A percentile compares a stretch with the other conserved stretches of the same genome.
Conservation (phyloP, 2,113 vertebrate genomes). For the Pluvialis apricaria region DNA sequence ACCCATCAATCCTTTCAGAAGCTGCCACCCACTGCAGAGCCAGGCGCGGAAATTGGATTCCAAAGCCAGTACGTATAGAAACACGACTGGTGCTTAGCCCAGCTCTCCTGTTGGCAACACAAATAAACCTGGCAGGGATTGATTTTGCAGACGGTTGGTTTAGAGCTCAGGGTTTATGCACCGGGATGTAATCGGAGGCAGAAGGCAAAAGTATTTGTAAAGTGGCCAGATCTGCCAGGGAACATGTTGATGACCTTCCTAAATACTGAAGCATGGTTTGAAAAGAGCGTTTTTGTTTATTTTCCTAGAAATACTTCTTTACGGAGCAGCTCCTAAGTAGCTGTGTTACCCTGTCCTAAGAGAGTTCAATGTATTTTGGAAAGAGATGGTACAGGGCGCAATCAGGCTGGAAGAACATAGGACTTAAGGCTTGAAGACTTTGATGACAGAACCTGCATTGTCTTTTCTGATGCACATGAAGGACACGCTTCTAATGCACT, state of each 20-base stretch:
- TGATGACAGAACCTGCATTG: accelerated
- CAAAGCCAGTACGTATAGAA: accelerated
- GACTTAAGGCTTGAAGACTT: background rate
- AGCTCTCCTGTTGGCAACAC: background rate
- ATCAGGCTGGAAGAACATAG: background rate
- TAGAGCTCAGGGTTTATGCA: background rate
- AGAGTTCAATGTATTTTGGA: background rate
- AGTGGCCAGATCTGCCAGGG: background rate
- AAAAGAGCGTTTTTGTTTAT: background rate
- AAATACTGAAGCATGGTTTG: background rate
- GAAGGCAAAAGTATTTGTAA: background rate
- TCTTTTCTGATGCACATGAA: background rate
- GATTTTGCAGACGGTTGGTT: background rate
- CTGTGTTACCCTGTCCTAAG: background rate
- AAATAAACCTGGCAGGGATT: background rate
- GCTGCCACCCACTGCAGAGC: background rate
- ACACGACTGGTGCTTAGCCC: background rate
- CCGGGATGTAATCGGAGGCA: background rate
- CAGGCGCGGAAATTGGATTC: accelerated
- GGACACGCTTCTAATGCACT: background rate
- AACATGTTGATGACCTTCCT: background rate
- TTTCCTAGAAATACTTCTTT: background rate
- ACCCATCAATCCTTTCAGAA: background rate
- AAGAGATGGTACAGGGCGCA: accelerated
- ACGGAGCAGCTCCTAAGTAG: background rate